Conservation (phyloP, 1,140 invertebrate genomes). For the Saccostrea cuccullata region DNA sequence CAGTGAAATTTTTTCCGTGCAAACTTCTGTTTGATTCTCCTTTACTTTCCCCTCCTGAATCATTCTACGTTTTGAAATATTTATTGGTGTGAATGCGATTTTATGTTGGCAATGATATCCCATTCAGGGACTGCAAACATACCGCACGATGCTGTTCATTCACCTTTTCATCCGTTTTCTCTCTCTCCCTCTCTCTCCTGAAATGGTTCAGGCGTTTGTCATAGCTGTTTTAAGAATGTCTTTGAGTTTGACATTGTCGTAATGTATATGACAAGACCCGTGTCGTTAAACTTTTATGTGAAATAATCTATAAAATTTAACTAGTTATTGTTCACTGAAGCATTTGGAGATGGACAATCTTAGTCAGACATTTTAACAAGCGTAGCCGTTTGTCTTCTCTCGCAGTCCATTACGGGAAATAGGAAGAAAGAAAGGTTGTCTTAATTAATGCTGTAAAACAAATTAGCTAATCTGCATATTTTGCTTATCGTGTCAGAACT, state of each 20-base stretch:
- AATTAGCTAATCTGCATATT: constrained; percentile 34
- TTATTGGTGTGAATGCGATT: no score
- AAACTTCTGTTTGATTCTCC: no score
- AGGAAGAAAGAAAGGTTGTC: constrained; percentile 7
- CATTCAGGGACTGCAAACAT: no score
- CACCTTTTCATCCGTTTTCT: no score
- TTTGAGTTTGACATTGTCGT: neutral
- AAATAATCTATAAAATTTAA: constrained; percentile 33
- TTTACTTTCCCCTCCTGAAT: no score
- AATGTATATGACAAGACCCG: neutral
- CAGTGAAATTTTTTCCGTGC: no score
- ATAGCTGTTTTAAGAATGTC: neutral
- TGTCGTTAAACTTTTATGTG: constrained; percentile 29
- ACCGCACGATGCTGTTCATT: no score
- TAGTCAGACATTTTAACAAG: neutral
- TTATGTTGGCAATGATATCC: no score
- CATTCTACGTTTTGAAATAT: no score
- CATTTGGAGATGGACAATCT: neutral
- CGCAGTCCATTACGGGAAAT: neutral
- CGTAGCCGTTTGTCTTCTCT: neutral
- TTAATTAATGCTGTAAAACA: constrained; percentile 34
- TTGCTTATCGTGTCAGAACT: neutral
- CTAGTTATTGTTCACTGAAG: neutral
- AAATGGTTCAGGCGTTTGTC: neutral
- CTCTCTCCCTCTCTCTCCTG: no score